Evolutionary conservation across 2,888 invertebrate species (phyloP), one percentile per base, ranked within the genome.

Genomic region (Caenorhabditis sulstoni): DNA sequence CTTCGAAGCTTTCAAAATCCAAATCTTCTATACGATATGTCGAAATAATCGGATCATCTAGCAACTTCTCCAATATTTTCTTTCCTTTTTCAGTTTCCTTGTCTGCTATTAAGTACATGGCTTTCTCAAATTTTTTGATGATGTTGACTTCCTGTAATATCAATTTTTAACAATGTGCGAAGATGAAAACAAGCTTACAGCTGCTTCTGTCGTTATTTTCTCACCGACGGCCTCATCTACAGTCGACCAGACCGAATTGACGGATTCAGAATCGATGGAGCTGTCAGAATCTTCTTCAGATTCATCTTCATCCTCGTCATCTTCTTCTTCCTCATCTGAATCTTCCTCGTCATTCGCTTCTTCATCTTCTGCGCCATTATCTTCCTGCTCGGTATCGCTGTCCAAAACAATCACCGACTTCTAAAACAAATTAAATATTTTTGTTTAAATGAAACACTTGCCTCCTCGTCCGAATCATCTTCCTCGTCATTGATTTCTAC

Each of bases 71-170:
- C 41, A 85, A 50, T 11, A 78, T 50, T 5, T 64, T 47, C 37
- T 50, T 57, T 1, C 82, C 85, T 47, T 61, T 62, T 12, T 76
- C 79, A 1, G 20, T 52, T 9, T 79, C 52, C 4, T 74, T 76
- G n/a, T 79, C 79, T 0, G 82, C 76, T 11, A 85, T 67, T 5
- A 35, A 59, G 5, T 77, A 52, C 1, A 85, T 66, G 1, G 81
- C 80, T 20, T 47, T 64, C 45, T 81, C 75, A 37, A 79, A 85
- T 7, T 74, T 75, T 62, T 57, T 62, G 18, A 83, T 39, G 12
- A 80, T 76, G 23, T 74, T 52, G 1, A 79, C 85, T 74, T 85
- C 84, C 84, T 84, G 52, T 45, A 75, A 61, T 22, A 50, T 50
- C 8, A 39, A 14, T 50, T 52, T 35, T 14, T 50, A 14, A 14